Evolutionary conservation across 2,797 vertebrate genomes (phyloP).

Genomic region (Antrozous pallidus): DNA sequence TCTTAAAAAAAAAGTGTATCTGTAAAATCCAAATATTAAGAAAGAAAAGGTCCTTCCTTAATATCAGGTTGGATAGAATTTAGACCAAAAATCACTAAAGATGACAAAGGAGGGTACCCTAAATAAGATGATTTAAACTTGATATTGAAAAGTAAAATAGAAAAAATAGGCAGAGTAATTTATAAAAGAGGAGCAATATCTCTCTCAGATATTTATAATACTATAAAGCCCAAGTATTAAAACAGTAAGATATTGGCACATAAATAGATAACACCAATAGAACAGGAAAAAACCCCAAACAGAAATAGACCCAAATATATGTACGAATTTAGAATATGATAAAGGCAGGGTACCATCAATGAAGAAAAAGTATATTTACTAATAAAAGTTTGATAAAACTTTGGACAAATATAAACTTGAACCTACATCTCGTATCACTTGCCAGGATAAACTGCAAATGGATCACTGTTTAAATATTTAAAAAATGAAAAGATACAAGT

Average conservation of each 20-base stretch:
- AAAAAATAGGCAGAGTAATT: neutral
- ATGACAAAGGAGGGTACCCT: neutral
- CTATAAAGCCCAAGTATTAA: neutral
- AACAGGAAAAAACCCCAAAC: neutral
- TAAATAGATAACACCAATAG: neutral
- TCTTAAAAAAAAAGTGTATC: neutral
- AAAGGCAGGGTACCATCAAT: neutral
- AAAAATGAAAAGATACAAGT: neutral
- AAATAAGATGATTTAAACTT: neutral
- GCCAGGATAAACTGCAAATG: neutral
- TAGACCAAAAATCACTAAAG: neutral
- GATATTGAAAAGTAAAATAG: neutral
- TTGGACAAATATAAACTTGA: neutral
- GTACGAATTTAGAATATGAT: neutral
- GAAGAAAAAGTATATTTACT: neutral
- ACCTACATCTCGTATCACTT: neutral
- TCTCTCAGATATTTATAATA: neutral
- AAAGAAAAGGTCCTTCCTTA: neutral
- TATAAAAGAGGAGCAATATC: neutral
- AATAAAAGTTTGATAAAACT: neutral
- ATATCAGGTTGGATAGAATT: neutral
- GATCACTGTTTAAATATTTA: neutral
- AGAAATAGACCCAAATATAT: neutral
- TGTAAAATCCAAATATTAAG: neutral
- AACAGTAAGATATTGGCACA: neutral